Evolutionary conservation across 2,797 vertebrate species (phyloP), one percentile per base, ranked within the genome.

Genomic region (Enteromius paludinosus): DNA sequence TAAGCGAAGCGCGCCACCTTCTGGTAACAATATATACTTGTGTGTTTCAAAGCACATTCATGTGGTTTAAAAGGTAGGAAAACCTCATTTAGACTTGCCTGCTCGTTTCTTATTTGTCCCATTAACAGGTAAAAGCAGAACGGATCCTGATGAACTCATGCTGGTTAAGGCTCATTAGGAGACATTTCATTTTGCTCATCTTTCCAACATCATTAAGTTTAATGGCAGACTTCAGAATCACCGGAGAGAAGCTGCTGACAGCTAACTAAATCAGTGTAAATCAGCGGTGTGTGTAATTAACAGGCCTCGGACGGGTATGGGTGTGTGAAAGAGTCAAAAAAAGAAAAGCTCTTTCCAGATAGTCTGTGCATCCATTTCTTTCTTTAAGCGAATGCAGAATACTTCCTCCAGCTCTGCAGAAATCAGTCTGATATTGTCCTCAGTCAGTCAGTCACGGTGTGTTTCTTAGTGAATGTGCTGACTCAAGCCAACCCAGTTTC

Each of bases 1-100:
- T 83, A 23, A 75, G 49, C n/a, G 20, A 85, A 49, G 83, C 75
- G 90, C 91, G 82, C 90, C 93, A 87, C 88, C 92, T 70, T 85
- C 91, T 45, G 93, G 87, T 80, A 12, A 77, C 54, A 65, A 72
- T 64, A 17, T 61, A n/a, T n/a, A n/a, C n/a, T 38, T 64, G 35
- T 61, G 45, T 38, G 69, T 54, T 20, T 54, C 23, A 28, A 25
- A 61, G 12, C 56, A 61, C 59, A 62, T 17, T 17, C 38, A 38
- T 7, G 64, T 35, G 30, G 30, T 45, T 33, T 33, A 30, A 30
- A 30, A 8, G 4, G 14, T 15, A n/a, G 33, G 12, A 23, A 35
- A 10, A 23, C 18, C 20, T 43, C 1, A 61, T 61, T 30, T 45
- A 71, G 23, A 71, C 15, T 20, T 14, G 25, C 10, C 74, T n/a